A percentile compares a stretch with the other conserved stretches of the same genome.
Conservation (phyloP, 2,888 invertebrate genomes). For the Dinocampus coccinellae region DNA sequence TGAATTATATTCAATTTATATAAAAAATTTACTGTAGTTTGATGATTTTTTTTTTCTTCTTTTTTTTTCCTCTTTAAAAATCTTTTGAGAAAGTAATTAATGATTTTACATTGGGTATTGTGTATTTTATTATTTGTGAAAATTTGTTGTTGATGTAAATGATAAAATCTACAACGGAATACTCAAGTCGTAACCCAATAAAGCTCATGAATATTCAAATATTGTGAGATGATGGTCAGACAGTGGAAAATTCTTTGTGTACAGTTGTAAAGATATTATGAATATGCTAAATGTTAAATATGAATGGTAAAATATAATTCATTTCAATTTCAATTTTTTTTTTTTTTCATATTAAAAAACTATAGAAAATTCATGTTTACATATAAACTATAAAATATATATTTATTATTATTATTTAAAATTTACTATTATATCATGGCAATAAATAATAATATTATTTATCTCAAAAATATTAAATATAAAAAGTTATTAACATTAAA, state of each 20-base stretch:
- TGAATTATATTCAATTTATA: constrained; percentile 25
- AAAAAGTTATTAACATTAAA: too few species aligned
- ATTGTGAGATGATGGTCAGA: constrained; percentile 58
- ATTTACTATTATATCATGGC: neutral
- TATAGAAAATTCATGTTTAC: constrained; percentile 1
- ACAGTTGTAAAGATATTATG: constrained; percentile 50
- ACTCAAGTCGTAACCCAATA: constrained; percentile 24
- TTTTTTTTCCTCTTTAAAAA: too few species aligned
- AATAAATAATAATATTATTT: neutral
- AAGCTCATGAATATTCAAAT: constrained; percentile 60
- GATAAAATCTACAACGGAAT: constrained; percentile 5
- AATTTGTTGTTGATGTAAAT: neutral
- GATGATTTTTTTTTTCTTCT: too few species aligned
- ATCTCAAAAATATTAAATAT: neutral
- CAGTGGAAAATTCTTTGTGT: constrained; percentile 59
- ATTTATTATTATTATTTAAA: neutral
- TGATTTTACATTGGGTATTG: neutral
- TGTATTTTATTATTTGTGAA: neutral
- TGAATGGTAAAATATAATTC: constrained; percentile 49
- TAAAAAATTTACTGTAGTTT: neutral
- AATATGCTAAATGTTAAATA: constrained; percentile 60
- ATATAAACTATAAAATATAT: neutral
- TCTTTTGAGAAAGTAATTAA: constrained; percentile 8
- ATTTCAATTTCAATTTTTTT: constrained; percentile 10
- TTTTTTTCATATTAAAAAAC: too few species aligned